Conservation (phyloP, 1,140 invertebrate species). For the Pseudomyrmex sp. region DNA sequence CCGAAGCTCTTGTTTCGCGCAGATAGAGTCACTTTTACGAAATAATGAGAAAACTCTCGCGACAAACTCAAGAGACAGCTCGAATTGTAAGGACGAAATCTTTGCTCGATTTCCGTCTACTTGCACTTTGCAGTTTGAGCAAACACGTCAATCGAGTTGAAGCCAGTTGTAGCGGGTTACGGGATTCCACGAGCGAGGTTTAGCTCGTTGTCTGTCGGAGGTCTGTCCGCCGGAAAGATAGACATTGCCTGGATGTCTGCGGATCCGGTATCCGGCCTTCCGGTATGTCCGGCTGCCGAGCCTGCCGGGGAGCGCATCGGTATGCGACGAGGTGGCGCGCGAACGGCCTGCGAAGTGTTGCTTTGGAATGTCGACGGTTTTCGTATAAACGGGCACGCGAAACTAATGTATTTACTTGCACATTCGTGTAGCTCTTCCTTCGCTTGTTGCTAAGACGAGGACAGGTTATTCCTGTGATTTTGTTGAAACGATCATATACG, state of each 20-base stretch:
- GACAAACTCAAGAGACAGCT: neutral
- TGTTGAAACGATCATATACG: too few relatives aligned
- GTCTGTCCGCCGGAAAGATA: constrained; percentile 70
- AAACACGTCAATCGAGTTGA: constrained; percentile 35
- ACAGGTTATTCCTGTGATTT: too few relatives aligned
- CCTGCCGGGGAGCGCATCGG: constrained; percentile 65
- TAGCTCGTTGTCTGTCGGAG: constrained; percentile 60
- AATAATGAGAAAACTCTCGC: neutral
- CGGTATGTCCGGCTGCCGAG: constrained; percentile 70
- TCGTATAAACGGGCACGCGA: constrained; percentile 34
- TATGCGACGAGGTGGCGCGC: constrained; percentile 73
- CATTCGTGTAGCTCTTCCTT: constrained; percentile 45
- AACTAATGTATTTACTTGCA: constrained; percentile 55
- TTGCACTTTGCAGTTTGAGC: constrained; percentile 31
- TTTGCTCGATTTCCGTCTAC: neutral
- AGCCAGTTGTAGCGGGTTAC: constrained; percentile 19
- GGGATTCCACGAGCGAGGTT: constrained; percentile 62
- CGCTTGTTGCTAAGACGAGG: constrained; percentile 44
- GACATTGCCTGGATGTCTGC: constrained; percentile 72
- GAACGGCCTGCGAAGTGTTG: constrained; percentile 77
- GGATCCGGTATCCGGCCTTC: constrained; percentile 68
- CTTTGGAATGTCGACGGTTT: constrained; percentile 76
- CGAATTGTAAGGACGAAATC: neutral
- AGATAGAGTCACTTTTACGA: neutral
- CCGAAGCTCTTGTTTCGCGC: neutral